These are phyloP conservation scores for Atopsyche davidsoni DNA, from an alignment of 1,140 invertebrate genomes.

Conservation along the genomic window DNA sequence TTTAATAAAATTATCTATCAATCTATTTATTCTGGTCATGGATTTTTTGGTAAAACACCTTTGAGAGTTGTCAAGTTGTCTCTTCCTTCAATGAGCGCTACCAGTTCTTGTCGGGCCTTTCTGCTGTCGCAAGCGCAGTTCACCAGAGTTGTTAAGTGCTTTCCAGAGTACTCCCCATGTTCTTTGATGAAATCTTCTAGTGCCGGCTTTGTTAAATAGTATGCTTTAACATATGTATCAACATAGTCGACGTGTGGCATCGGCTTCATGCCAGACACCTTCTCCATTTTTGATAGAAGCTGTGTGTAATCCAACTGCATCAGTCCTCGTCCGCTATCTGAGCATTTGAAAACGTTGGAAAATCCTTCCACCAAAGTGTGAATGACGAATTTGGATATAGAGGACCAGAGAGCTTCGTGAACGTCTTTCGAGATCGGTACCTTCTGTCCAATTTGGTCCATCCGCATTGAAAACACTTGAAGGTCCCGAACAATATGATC, in stretches of 20 bases:
- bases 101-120: constrained; percentile 72
- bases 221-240: constrained; percentile 93
- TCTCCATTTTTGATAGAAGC: constrained; percentile 85
- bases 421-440: constrained; percentile 68
- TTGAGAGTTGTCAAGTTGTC: too few species aligned
- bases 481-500: constrained; percentile 71
- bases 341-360: constrained; percentile 87
- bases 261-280: constrained; percentile 73
- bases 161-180: constrained; percentile 83
- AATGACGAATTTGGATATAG: constrained; percentile 75
- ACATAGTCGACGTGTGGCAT: constrained; percentile 87
- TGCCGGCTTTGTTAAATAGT: constrained; percentile 82
- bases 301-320: constrained; percentile 99
- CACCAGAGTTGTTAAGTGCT: constrained; percentile 79
- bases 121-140: constrained; percentile 84
- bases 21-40: too few species aligned
- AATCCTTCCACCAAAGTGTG: constrained; percentile 91
- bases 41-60: too few species aligned
- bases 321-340: constrained; percentile 88
- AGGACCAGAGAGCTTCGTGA: constrained; percentile 74
- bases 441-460: constrained; percentile 62
- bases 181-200: constrained; percentile 85
- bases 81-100: constrained; percentile 60
- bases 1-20: too few species aligned
- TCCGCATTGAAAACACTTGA: constrained; percentile 67